These are phyloP conservation scores for Megaptera novaeangliae DNA, from an alignment of 2,113 vertebrate species.

Conservation along the genomic window DNA sequence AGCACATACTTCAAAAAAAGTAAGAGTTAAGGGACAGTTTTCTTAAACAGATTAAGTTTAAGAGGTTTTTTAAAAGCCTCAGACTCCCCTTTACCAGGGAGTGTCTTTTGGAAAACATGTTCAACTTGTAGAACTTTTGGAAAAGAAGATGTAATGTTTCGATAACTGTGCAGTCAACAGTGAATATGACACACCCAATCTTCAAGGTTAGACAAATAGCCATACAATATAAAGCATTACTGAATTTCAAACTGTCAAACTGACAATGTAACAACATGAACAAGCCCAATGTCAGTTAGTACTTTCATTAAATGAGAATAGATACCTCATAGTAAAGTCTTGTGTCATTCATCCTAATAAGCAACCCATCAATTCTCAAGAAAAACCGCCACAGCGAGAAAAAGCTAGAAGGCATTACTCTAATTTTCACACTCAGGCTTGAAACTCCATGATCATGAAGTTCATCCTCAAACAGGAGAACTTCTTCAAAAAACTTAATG, in stretches of 20 bases:
- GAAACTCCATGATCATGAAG: slow-evolving; percentile 98
- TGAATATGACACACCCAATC: background rate
- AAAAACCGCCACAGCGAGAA: slow-evolving; percentile 95
- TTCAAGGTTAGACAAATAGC: background rate
- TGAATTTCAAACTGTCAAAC: background rate
- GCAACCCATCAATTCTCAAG: slow-evolving; percentile 93
- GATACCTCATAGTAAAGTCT: slow-evolving; percentile 93
- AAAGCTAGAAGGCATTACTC: slow-evolving; percentile 98
- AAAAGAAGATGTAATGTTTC: background rate
- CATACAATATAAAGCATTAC: background rate
- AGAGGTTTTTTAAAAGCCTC: background rate
- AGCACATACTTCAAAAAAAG: background rate
- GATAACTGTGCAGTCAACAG: background rate
- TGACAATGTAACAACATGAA: background rate
- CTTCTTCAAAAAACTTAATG: slow-evolving; percentile 98
- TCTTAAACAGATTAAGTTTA: background rate
- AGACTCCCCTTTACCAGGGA: background rate
- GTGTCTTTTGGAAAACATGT: background rate
- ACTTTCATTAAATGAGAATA: background rate
- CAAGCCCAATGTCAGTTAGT: background rate
- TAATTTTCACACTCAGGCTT: slow-evolving; percentile 95
- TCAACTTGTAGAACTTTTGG: background rate
- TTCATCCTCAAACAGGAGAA: slow-evolving; percentile 96
- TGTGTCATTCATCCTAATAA: slow-evolving; percentile 95
- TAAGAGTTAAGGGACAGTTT: background rate